Evolutionary conservation across 2,888 invertebrate genomes (phyloP), one percentile per base, ranked within the genome.

Genomic region (Rhamphomyia laevipes): DNA sequence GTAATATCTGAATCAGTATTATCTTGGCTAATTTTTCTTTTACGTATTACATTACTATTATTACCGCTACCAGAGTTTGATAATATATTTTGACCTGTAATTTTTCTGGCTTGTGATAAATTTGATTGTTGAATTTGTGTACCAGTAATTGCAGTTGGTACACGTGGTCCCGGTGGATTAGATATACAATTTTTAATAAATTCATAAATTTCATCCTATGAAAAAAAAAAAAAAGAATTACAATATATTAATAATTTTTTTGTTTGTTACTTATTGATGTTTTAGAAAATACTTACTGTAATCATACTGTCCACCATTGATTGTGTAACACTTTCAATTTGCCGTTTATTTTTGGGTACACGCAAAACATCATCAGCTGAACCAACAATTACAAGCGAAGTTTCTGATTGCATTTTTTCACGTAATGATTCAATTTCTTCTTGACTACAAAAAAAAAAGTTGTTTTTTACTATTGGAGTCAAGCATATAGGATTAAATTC

Each of bases 351-450:
- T 53, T 82, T 80, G 7, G 77, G 77, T 52, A 90, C 76, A 38
- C 86, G 71, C 16, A 90, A 69, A 47, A 79, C 74, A 64, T 86
- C 84, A 67, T 89, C 87, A 1, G 85, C 86, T 35, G 84, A 82
- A 18, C 88, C 88, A 15, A 90, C 82, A 13, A 90, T 77, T 33
- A 89, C 75, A 33, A 89, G 67, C 46, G 83, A 80, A 4, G 85
- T 84, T 62, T 86, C 84, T 0, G 84, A 82, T 54, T 81, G 74
- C 80, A 90, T 82, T 54, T 79, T 77, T 60, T 84, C 84, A 5
- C 89, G 73, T 37, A 88, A 64, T 48, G 83, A 81, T 65, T 89
- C 88, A 59, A 90, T 73, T 64, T 86, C 85, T 61, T 87, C 86
- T 45, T 81, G 74, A 37, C 81, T 81, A 51, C 63, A 74, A 52